These are phyloP conservation scores for Phylloscopus trochilus DNA, from an alignment of 2,113 vertebrate species.

Conservation along the genomic window DNA sequence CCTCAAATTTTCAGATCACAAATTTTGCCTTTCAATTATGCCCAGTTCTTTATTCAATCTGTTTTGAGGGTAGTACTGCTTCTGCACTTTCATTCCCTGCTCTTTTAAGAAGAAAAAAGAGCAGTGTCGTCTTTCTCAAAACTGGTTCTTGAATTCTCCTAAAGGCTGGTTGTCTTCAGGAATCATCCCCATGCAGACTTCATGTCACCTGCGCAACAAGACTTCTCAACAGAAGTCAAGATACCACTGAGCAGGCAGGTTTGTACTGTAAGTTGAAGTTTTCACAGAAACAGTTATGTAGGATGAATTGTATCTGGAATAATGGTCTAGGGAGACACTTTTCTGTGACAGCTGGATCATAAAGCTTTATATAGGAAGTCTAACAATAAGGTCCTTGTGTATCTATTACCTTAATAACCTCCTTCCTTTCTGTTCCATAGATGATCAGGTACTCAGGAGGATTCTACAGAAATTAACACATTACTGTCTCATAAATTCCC, in stretches of 20 bases:
- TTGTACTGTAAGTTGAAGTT: not conserved
- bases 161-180: not conserved
- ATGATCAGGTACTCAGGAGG: not conserved
- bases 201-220: not conserved
- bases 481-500: not conserved
- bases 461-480: not conserved
- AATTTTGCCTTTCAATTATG: not conserved
- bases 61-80: not conserved
- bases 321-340: not conserved
- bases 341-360: not conserved
- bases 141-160: not conserved
- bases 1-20: not conserved
- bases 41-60: not conserved
- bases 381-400: not conserved
- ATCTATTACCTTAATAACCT: not conserved
- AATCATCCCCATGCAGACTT: not conserved
- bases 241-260: not conserved
- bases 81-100: not conserved
- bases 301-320: not conserved
- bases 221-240: not conserved
- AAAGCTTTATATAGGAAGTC: not conserved
- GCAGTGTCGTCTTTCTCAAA: not conserved
- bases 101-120: not conserved
- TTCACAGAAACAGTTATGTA: not conserved
- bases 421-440: not conserved